Conservation (phyloP, 2,888 invertebrate species). For the Antheraea yamamai region DNA sequence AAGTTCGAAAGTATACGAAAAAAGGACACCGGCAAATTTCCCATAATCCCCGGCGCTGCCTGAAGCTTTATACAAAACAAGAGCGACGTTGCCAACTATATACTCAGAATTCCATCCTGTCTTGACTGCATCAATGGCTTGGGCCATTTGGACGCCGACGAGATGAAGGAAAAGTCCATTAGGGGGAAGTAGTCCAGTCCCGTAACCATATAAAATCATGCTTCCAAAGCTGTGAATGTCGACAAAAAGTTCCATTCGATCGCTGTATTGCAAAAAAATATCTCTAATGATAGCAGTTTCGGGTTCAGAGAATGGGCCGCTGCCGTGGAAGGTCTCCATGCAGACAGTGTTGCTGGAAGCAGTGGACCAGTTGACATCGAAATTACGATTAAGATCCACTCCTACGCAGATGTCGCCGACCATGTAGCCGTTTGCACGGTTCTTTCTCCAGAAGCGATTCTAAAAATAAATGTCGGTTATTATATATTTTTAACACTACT, state of each 20-base stretch:
- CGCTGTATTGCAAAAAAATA: conserved; percentile 71
- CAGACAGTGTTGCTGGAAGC: conserved; percentile 76
- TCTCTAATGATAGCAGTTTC: conserved; percentile 82
- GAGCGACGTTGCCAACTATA: conserved; percentile 72
- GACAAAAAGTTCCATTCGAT: conserved; percentile 83
- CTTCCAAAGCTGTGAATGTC: conserved; percentile 88
- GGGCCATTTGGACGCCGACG: conserved; percentile 57
- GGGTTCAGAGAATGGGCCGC: conserved; percentile 83
- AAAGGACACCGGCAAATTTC: conserved; percentile 69
- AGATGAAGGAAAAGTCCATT: conserved; percentile 63
- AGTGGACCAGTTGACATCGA: conserved; percentile 84
- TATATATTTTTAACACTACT: neutral
- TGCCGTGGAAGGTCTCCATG: conserved; percentile 83
- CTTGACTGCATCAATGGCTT: conserved; percentile 65
- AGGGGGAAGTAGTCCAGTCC: conserved; percentile 60
- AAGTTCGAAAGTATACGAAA: conserved; percentile 84
- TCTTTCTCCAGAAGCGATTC: conserved; percentile 86
- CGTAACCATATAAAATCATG: conserved; percentile 69
- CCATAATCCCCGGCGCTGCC: conserved; percentile 85
- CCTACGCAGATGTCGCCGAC: conserved; percentile 77
- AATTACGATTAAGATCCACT: conserved; percentile 89
- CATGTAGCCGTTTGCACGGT: conserved; percentile 62
- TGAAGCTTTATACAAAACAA: conserved; percentile 80
- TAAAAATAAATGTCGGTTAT: conserved; percentile 39
- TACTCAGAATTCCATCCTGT: conserved; percentile 64